Evolutionary conservation across 2,113 vertebrate species (phyloP).

Genomic region (Salvator merianae): DNA sequence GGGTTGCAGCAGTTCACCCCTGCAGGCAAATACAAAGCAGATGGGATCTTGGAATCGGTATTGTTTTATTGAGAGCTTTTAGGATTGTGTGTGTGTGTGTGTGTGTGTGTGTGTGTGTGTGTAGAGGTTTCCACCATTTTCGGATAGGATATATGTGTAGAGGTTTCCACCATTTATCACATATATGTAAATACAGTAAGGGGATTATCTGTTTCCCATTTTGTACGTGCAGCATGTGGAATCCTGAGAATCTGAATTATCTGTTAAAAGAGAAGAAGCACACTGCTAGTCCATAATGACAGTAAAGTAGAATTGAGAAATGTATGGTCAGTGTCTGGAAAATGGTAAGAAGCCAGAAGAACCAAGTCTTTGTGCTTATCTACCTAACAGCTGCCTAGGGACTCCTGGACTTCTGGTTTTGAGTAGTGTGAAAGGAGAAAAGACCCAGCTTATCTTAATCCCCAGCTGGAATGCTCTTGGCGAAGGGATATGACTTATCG

Average conservation of each 20-base stretch:
- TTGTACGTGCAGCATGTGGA: no score
- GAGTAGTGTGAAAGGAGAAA: background rate
- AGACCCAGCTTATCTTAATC: background rate
- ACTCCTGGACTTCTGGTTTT: background rate
- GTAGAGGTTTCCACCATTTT: background rate
- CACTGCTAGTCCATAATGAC: background rate
- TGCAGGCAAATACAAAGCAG: conserved; percentile 85
- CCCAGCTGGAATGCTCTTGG: background rate
- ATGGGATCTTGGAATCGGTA: conserved; percentile 92
- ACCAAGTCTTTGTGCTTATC: background rate
- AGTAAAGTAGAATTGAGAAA: background rate
- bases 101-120: no score
- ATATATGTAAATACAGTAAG: conserved; percentile 14
- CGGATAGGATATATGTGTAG: no score
- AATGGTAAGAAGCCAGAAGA: background rate
- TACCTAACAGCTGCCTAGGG: background rate
- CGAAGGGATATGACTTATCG: background rate
- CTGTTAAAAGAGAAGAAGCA: background rate
- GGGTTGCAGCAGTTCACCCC: conserved; percentile 86
- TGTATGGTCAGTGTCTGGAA: background rate
- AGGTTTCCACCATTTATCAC: background rate
- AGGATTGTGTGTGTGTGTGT: no score
- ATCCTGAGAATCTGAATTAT: background rate
- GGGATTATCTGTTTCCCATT: background rate
- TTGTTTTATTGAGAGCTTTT: conserved; percentile 48